A percentile compares a stretch with the other conserved stretches of the same genome.
These are phyloP conservation scores for Myotis myotis DNA, from an alignment of 2,797 vertebrate genomes.

Conservation along the genomic window DNA sequence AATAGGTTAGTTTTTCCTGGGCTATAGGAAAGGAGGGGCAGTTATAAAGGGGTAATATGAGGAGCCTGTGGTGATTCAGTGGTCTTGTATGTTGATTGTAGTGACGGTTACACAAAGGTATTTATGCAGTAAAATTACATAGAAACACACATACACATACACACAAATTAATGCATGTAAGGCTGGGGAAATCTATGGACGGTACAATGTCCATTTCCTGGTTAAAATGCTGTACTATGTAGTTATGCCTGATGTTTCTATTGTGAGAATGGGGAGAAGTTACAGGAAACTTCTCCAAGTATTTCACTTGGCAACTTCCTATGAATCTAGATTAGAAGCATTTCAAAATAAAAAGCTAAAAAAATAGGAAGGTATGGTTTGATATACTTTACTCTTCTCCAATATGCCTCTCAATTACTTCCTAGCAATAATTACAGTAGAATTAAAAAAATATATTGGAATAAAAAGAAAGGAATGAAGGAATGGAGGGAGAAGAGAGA, in stretches of 20 bases:
- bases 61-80: fast-evolving
- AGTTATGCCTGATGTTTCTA: background rate
- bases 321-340: background rate
- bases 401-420: background rate
- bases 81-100: background rate
- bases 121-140: background rate
- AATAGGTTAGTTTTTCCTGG: background rate
- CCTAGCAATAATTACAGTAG: background rate
- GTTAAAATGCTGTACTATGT: fast-evolving
- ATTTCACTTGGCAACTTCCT: background rate
- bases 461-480: background rate
- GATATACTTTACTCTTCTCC: background rate
- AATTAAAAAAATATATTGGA: background rate
- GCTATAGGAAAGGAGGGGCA: fast-evolving
- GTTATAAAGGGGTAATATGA: too few relatives aligned
- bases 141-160: background rate
- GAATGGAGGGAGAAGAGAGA: background rate
- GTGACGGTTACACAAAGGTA: background rate
- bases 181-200: background rate
- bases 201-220: background rate
- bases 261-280: fast-evolving
- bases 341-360: background rate
- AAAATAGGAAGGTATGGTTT: background rate
- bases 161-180: background rate
- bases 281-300: background rate